Percentiles rank a stretch among this genome's conserved stretches.
Conservation (phyloP, 1,140 invertebrate species). For the Diorhabda carinulata region DNA sequence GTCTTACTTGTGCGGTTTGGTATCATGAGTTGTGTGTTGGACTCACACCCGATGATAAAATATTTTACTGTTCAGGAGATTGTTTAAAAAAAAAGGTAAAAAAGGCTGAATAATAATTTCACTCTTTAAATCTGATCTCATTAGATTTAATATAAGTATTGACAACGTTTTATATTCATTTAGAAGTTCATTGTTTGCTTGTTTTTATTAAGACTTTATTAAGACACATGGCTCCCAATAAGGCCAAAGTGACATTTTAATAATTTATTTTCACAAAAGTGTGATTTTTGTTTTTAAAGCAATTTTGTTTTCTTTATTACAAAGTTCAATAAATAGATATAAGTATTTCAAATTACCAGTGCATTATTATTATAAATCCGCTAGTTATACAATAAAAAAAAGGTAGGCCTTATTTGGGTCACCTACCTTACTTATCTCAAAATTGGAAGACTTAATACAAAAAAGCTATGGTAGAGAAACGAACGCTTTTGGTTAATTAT, state of each 20-base stretch:
- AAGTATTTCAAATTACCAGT: conserved; percentile 1
- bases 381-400: background rate
- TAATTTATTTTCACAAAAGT: background rate
- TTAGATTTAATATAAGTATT: too few species aligned
- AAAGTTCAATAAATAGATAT: background rate
- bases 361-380: background rate
- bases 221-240: background rate
- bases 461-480: background rate
- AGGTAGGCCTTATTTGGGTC: background rate
- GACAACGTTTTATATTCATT: too few species aligned
- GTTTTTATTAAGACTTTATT: too few species aligned
- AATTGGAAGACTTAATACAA: background rate
- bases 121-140: too few species aligned
- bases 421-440: background rate
- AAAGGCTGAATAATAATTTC: too few species aligned
- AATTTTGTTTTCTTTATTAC: background rate
- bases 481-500: too few species aligned
- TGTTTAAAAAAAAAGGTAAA: too few species aligned
- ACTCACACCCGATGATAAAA: too few species aligned
- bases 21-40: too few species aligned
- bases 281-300: background rate
- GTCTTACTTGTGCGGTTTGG: too few species aligned
- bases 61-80: too few species aligned
- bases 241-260: background rate
- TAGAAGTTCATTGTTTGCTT: too few species aligned